These are phyloP conservation scores for Leptinotarsa juncta DNA, from an alignment of 2,888 invertebrate genomes.

Conservation along the genomic window DNA sequence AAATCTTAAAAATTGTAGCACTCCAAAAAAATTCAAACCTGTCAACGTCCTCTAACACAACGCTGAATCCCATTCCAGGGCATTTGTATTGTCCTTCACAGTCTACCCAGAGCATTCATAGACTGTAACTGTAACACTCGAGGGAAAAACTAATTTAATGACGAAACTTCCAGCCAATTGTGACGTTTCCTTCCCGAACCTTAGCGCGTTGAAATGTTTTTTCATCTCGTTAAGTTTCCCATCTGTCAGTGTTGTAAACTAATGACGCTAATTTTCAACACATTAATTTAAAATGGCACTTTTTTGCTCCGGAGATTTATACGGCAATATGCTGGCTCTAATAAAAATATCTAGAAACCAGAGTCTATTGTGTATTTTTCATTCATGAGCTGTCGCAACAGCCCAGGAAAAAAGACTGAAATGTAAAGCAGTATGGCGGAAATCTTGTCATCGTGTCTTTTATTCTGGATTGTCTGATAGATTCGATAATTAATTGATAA, in stretches of 20 bases:
- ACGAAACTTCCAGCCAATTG: slow-evolving; percentile 53
- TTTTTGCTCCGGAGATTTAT: slow-evolving; percentile 29
- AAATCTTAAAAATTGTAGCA: too few species aligned
- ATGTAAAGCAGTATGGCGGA: neutral
- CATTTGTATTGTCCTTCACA: neutral
- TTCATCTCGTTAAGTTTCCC: slow-evolving; percentile 47
- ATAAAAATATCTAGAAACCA: slow-evolving; percentile 14
- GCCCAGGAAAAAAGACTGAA: neutral
- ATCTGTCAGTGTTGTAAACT: slow-evolving; percentile 44
- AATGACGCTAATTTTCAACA: slow-evolving; percentile 45
- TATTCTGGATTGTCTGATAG: too few species aligned
- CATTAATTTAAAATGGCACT: slow-evolving; percentile 35
- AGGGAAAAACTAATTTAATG: slow-evolving; percentile 53
- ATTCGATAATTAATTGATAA: too few species aligned
- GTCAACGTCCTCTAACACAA: too few species aligned
- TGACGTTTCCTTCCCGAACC: slow-evolving; percentile 45
- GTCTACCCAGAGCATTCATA: neutral
- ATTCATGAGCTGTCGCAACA: neutral
- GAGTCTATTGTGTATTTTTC: slow-evolving; percentile 15
- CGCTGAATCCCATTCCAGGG: neutral
- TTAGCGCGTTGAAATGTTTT: slow-evolving; percentile 46
- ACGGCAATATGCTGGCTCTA: slow-evolving; percentile 7
- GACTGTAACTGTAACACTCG: slow-evolving; percentile 43
- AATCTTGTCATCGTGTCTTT: neutral
- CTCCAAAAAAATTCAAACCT: too few species aligned